Percentiles rank a stretch among this genome's conserved stretches.
Conservation (phyloP, 2,888 invertebrate genomes). For the Cremastinae sp. region DNA sequence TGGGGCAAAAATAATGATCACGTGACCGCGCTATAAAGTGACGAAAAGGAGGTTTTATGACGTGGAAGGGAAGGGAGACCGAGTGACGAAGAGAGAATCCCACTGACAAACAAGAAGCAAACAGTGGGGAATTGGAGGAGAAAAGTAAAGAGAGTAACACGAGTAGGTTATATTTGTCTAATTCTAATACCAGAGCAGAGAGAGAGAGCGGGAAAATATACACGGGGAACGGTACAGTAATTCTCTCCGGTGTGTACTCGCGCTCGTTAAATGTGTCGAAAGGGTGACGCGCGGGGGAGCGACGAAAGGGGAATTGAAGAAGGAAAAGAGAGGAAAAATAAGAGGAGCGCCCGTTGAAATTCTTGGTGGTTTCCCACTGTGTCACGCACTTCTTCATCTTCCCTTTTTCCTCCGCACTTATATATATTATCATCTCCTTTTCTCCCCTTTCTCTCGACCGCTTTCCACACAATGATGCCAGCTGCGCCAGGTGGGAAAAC, state of each 20-base stretch:
- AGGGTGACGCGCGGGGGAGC: slow-evolving; percentile 23
- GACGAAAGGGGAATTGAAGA: too few relatives aligned
- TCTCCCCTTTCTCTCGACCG: slow-evolving; percentile 15
- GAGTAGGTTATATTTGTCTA: slow-evolving; percentile 70
- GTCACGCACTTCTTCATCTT: slow-evolving; percentile 67
- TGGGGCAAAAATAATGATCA: too few relatives aligned
- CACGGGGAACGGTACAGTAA: not conserved
- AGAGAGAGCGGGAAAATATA: slow-evolving; percentile 14
- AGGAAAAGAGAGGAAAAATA: slow-evolving; percentile 50
- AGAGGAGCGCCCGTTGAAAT: slow-evolving; percentile 24
- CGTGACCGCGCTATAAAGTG: too few relatives aligned
- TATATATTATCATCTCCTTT: slow-evolving; percentile 47
- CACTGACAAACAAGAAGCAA: slow-evolving; percentile 35
- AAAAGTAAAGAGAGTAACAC: slow-evolving; percentile 18
- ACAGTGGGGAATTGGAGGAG: not conserved
- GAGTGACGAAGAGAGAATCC: slow-evolving; percentile 2
- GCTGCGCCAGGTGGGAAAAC: slow-evolving; percentile 38
- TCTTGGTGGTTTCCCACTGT: slow-evolving; percentile 73
- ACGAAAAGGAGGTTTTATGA: too few relatives aligned
- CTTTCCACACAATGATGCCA: slow-evolving; percentile 21
- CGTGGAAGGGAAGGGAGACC: not conserved
- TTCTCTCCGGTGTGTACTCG: slow-evolving; percentile 28
- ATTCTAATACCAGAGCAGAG: slow-evolving; percentile 65
- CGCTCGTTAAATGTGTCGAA: slow-evolving; percentile 6
- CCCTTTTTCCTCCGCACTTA: slow-evolving; percentile 46